phyloP scores from a whole-genome alignment of 1,140 invertebrate genomes.

The Drosophila azteca region DNA sequence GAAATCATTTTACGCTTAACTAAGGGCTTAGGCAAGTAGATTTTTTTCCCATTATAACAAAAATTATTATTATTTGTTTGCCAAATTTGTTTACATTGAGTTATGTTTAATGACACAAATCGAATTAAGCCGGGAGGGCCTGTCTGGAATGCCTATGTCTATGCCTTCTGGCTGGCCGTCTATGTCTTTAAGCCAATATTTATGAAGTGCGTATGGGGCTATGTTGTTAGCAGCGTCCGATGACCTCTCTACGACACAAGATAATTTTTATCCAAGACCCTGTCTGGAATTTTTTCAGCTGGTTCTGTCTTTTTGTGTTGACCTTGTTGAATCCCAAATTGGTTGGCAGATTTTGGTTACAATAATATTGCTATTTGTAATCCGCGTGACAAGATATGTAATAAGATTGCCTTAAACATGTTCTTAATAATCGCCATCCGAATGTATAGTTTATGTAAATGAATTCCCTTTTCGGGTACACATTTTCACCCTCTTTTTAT shows the following conservation, averaged over 20 bases:
- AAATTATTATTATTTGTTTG: constrained; percentile 27
- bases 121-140: constrained; percentile 39
- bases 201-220: constrained; percentile 22
- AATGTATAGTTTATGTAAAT: no score
- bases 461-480: no score
- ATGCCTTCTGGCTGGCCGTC: background rate
- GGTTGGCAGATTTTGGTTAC: constrained; percentile 1
- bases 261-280: constrained; percentile 35
- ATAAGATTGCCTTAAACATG: background rate
- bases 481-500: no score
- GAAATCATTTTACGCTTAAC: constrained; percentile 26
- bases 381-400: constrained; percentile 5
- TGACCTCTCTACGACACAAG: background rate
- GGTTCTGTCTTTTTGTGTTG: background rate
- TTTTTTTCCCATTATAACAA: background rate
- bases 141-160: constrained; percentile 18
- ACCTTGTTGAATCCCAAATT: constrained; percentile 2
- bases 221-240: constrained; percentile 19
- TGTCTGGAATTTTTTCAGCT: background rate
- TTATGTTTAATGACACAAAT: constrained; percentile 33
- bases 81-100: constrained; percentile 42
- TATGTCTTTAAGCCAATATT: constrained; percentile 37
- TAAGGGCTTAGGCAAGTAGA: background rate
- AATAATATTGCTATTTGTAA: constrained; percentile 28
- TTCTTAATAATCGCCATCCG: no score